Percentiles rank a stretch among this genome's conserved stretches.
These are phyloP conservation scores for Plotosus lineatus DNA, from an alignment of 2,113 vertebrate species.

Conservation along the genomic window DNA sequence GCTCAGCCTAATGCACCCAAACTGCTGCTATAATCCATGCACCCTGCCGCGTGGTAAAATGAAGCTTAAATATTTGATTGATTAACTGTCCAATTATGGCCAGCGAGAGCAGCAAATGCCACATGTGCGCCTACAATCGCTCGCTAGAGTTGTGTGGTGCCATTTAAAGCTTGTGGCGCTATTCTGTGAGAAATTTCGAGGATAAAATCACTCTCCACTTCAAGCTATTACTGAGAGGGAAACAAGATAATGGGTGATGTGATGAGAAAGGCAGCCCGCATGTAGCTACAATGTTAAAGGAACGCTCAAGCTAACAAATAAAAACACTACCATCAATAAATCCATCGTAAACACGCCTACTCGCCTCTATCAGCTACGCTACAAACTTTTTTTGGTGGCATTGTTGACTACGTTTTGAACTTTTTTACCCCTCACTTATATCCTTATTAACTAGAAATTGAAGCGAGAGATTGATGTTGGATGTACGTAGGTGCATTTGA, in stretches of 20 bases:
- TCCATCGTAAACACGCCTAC: neutral
- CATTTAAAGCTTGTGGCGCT: constrained; percentile 36
- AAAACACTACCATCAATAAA: neutral
- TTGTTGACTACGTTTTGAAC: neutral
- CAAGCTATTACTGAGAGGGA: constrained; percentile 7
- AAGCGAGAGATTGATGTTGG: neutral
- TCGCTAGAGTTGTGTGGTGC: constrained; percentile 35
- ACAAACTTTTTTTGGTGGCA: neutral
- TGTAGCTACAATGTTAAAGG: neutral
- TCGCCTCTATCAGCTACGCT: neutral
- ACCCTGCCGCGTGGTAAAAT: constrained; percentile 73
- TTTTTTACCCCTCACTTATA: neutral
- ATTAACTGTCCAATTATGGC: constrained; percentile 74
- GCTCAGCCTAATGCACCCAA: constrained; percentile 70
- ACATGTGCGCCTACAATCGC: constrained; percentile 43
- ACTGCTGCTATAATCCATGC: constrained; percentile 74
- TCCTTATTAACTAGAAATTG: neutral
- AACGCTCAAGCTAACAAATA: neutral
- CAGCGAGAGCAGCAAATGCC: constrained; percentile 63
- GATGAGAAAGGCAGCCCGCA: constrained; percentile 5
- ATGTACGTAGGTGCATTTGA: too few species aligned
- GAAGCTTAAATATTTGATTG: constrained; percentile 81
- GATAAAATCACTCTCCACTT: constrained; percentile 19
- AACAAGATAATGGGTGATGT: neutral
- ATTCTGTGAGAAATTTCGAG: constrained; percentile 5